phyloP scores from a whole-genome alignment of 2,888 invertebrate genomes.

The Pristionchus japonicus region DNA sequence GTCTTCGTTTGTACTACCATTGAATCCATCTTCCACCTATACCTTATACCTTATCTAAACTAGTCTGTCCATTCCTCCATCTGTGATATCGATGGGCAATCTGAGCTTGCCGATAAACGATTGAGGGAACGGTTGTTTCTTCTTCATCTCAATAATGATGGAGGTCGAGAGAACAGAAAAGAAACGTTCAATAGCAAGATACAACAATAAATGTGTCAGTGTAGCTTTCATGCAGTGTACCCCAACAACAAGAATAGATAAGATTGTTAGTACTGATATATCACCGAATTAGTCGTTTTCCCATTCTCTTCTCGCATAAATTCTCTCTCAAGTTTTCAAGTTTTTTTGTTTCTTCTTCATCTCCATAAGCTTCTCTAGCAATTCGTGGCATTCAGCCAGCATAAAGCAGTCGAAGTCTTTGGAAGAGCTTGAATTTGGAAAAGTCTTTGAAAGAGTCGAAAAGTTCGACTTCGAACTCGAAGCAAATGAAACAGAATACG shows the following conservation, averaged over 20 bases:
- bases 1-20: background rate
- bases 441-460: no score
- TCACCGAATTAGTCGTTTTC: background rate
- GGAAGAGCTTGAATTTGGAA: no score
- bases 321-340: no score
- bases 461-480: no score
- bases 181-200: no score
- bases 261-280: background rate
- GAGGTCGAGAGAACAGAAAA: background rate
- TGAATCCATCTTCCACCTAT: background rate
- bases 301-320: background rate
- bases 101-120: slow-evolving; percentile 9
- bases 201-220: no score
- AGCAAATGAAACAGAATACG: no score
- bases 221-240: no score
- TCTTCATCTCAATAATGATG: no score
- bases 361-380: slow-evolving; percentile 6
- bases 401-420: background rate
- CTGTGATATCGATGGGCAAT: background rate
- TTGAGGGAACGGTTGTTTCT: background rate
- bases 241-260: no score
- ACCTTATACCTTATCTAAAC: background rate
- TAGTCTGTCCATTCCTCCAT: background rate
- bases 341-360: slow-evolving; percentile 14
- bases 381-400: background rate